phyloP scores from a whole-genome alignment of 2,888 invertebrate genomes.

The Volucella inanis region DNA sequence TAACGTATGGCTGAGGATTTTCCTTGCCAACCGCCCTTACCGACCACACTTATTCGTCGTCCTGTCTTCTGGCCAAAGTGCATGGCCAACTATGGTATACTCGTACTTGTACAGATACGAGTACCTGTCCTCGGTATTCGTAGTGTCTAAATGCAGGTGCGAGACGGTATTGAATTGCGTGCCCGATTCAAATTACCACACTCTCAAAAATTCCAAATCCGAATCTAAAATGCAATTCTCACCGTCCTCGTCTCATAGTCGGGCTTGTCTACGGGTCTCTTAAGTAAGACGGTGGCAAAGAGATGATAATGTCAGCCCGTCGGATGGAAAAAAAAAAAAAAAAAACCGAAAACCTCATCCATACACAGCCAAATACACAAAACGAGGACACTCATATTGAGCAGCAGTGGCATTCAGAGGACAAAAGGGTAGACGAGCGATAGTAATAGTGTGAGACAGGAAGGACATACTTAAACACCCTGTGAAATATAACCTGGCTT shows the following conservation, averaged over 20 bases:
- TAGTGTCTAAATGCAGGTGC: conserved; percentile 67
- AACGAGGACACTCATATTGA: conserved; percentile 7
- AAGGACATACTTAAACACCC: conserved; percentile 75
- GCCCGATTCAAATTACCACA: conserved; percentile 71
- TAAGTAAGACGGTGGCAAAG: conserved; percentile 13
- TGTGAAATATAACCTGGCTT: conserved; percentile 78
- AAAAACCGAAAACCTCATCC: conserved; percentile 16
- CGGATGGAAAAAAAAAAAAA: conserved; percentile 7
- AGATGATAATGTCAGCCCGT: conserved; percentile 65
- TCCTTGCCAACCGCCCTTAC: neutral
- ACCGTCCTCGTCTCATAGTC: conserved; percentile 5
- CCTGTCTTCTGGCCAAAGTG: neutral
- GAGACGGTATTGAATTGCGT: conserved; percentile 71
- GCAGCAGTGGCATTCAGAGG: neutral
- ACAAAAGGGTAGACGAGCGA: conserved; percentile 14
- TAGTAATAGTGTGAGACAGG: conserved; percentile 27
- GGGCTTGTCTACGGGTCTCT: conserved; percentile 12
- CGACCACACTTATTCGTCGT: neutral
- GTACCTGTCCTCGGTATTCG: conserved; percentile 1
- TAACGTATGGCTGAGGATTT: conserved; percentile 69
- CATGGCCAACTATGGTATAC: neutral
- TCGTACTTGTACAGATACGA: conserved; percentile 11
- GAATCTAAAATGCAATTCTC: conserved; percentile 55
- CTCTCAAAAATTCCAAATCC: conserved; percentile 45
- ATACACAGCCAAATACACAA: conserved; percentile 34